Conservation (phyloP, 1,140 invertebrate species). For the Drosophila saltans region DNA sequence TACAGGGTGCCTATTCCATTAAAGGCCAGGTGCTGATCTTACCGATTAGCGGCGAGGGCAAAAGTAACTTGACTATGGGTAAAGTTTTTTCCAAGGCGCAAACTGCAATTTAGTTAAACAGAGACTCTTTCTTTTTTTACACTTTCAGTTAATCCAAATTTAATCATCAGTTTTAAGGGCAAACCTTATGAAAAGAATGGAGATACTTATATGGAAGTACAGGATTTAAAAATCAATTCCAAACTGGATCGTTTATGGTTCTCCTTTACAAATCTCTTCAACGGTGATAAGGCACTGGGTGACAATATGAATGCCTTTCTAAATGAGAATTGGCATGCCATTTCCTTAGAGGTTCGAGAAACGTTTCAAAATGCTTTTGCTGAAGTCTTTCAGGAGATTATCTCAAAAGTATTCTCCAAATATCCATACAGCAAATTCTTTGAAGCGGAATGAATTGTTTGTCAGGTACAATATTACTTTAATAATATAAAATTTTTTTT, state of each 20-base stretch:
- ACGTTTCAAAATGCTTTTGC: conserved; percentile 84
- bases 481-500: not conserved
- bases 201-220: conserved; percentile 39
- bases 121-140: not conserved
- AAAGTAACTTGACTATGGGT: conserved; percentile 83
- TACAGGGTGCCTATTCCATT: conserved; percentile 82
- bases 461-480: too few relatives aligned
- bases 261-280: conserved; percentile 82
- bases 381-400: conserved; percentile 83
- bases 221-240: conserved; percentile 9
- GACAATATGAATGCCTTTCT: conserved; percentile 85
- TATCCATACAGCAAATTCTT: conserved; percentile 79
- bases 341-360: conserved; percentile 84
- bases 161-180: conserved; percentile 41
- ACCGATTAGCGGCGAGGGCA: conserved; percentile 82
- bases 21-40: conserved; percentile 82
- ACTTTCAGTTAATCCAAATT: conserved; percentile 40
- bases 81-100: not conserved
- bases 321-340: conserved; percentile 85
- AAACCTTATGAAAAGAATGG: conserved; percentile 55
- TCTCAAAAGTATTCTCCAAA: conserved; percentile 84
- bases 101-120: too few relatives aligned
- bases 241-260: conserved; percentile 29
- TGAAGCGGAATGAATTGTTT: conserved; percentile 22
- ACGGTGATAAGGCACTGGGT: conserved; percentile 82